phyloP scores from a whole-genome alignment of 2,888 invertebrate species.

The Hipparchia semele region DNA sequence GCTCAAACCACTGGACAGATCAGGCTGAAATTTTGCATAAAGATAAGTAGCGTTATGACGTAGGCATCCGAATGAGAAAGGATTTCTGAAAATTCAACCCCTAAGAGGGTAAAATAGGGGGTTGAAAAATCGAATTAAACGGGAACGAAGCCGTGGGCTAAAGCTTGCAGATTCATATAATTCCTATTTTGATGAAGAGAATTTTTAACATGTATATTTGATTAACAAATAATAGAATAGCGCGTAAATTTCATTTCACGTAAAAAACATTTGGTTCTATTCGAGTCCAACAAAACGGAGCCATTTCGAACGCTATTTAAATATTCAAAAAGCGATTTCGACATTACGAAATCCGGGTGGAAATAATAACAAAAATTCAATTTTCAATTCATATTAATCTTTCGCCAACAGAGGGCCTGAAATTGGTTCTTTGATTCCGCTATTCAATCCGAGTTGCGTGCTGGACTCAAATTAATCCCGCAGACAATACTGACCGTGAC shows the following conservation, averaged over 20 bases:
- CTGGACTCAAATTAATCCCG: constrained; percentile 74
- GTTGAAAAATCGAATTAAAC: too few relatives aligned
- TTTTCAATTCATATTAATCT: constrained; percentile 69
- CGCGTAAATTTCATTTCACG: constrained; percentile 18
- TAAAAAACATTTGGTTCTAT: constrained; percentile 31
- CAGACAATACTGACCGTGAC: constrained; percentile 77
- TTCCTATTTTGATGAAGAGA: not conserved
- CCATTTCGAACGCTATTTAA: constrained; percentile 42
- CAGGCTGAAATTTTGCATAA: too few relatives aligned
- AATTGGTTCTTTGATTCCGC: constrained; percentile 70
- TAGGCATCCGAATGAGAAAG: too few relatives aligned
- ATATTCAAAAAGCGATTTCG: constrained; percentile 49
- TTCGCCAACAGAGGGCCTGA: constrained; percentile 55
- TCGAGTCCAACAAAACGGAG: constrained; percentile 37
- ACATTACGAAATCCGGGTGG: constrained; percentile 49
- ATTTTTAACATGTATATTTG: constrained; percentile 3
- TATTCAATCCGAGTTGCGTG: constrained; percentile 62
- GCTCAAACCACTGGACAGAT: too few relatives aligned
- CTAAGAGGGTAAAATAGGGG: too few relatives aligned
- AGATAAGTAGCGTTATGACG: too few relatives aligned
- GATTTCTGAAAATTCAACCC: too few relatives aligned
- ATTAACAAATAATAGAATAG: constrained; percentile 9
- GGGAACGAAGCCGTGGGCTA: too few relatives aligned
- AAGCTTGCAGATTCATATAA: not conserved
- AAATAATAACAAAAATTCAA: constrained; percentile 64